A percentile compares a stretch with the other conserved stretches of the same genome.
Evolutionary conservation across 2,888 invertebrate genomes (phyloP).

Genomic region (Ophion obscuratus): DNA sequence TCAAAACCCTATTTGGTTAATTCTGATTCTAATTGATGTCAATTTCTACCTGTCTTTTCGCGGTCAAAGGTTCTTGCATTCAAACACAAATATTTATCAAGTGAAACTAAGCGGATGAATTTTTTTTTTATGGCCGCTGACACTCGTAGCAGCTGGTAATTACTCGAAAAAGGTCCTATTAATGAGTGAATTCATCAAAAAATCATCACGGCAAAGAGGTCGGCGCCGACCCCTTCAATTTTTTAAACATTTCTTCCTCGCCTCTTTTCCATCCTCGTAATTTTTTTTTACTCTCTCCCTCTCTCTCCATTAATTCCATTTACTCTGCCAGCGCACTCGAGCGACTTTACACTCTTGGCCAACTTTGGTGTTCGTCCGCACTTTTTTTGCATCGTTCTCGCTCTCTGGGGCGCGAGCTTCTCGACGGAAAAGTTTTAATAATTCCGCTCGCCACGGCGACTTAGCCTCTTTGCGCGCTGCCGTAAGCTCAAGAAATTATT

Average conservation of each 20-base stretch:
- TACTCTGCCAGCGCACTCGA: constrained; percentile 13
- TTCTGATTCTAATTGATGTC: background rate
- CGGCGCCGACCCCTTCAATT: constrained; percentile 7
- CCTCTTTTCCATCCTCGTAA: background rate
- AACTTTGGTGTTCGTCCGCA: constrained; percentile 38
- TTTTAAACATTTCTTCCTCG: constrained; percentile 27
- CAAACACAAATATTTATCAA: background rate
- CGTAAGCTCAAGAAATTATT: constrained; percentile 43
- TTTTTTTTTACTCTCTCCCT: constrained; percentile 2
- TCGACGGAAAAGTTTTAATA: constrained; percentile 66
- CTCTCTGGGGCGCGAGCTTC: constrained; percentile 20
- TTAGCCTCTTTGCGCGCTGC: constrained; percentile 8
- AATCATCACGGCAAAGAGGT: constrained; percentile 74
- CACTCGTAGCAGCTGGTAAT: constrained; percentile 69
- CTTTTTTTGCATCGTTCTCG: background rate
- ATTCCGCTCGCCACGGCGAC: constrained; percentile 55
- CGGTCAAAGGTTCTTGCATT: background rate
- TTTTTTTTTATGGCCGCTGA: constrained; percentile 21
- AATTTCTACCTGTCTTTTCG: background rate
- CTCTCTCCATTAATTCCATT: constrained; percentile 4
- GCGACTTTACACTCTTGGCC: background rate
- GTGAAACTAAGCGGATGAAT: background rate
- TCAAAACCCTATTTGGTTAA: background rate
- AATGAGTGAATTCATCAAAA: constrained; percentile 79
- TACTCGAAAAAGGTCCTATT: constrained; percentile 72